These are phyloP conservation scores for Nycteola revayana DNA, from an alignment of 2,888 invertebrate species.

Conservation along the genomic window DNA sequence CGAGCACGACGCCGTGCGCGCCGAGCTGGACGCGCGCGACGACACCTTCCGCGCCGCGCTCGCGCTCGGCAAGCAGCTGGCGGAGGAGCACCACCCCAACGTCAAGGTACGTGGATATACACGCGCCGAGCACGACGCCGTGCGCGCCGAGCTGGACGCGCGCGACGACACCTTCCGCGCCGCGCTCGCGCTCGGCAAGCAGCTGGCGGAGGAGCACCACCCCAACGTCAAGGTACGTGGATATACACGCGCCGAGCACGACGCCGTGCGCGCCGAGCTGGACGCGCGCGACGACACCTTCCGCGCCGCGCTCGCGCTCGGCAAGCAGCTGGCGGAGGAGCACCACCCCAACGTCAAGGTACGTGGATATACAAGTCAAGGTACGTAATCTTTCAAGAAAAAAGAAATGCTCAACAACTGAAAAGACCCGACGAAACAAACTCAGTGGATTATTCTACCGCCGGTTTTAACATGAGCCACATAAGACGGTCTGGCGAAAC, in stretches of 20 bases:
- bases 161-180: slow-evolving; percentile 82
- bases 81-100: slow-evolving; percentile 88
- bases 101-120: no score
- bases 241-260: slow-evolving; percentile 97
- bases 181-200: slow-evolving; percentile 88
- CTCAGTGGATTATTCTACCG: no score
- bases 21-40: slow-evolving; percentile 54
- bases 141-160: slow-evolving; percentile 81
- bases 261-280: slow-evolving; percentile 91
- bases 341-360: slow-evolving; percentile 85
- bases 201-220: slow-evolving; percentile 93
- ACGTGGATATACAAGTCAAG: no score
- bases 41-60: slow-evolving; percentile 84
- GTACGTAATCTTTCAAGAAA: no score
- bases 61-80: slow-evolving; percentile 90
- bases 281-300: slow-evolving; percentile 91
- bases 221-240: no score
- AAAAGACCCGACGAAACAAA: no score
- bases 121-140: slow-evolving; percentile 85
- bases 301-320: slow-evolving; percentile 87
- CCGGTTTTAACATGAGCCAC: no score
- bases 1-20: slow-evolving; percentile 79
- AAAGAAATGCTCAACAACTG: no score
- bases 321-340: slow-evolving; percentile 91
- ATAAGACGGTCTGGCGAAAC: no score